A percentile compares a stretch with the other conserved stretches of the same genome.
Conservation (phyloP, 2,113 vertebrate species). For the Sisor rabdophorus region DNA sequence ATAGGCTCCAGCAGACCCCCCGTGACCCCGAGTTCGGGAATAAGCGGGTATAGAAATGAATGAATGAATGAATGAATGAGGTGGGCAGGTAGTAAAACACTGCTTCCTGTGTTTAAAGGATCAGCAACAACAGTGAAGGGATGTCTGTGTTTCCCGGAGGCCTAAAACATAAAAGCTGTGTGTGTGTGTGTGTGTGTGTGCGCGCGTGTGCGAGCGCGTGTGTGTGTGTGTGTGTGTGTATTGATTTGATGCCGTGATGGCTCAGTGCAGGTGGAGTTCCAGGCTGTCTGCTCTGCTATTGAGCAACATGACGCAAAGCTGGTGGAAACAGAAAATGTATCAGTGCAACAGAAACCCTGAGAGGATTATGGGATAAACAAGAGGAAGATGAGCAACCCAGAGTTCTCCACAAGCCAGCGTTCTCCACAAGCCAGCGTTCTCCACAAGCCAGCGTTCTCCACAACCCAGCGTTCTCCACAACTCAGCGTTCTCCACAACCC, state of each 20-base stretch:
- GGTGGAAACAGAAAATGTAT: conserved; percentile 54
- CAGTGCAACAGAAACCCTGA: conserved; percentile 52
- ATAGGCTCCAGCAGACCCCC: too few relatives aligned
- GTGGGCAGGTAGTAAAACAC: not conserved
- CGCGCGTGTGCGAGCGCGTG: too few relatives aligned
- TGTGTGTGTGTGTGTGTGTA: conserved; percentile 25
- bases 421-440: too few relatives aligned
- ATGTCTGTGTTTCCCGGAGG: conserved; percentile 26
- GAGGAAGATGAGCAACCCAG: conserved; percentile 47
- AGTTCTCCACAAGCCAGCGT: too few relatives aligned
- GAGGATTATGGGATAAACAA: conserved; percentile 57
- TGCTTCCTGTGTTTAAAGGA: not conserved
- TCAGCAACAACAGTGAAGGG: conserved; percentile 14
- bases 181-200: conserved; percentile 27
- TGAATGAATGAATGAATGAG: conserved; percentile 23
- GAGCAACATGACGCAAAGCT: conserved; percentile 52
- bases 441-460: too few relatives aligned
- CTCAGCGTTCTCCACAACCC: too few relatives aligned
- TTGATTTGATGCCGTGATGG: conserved; percentile 45
- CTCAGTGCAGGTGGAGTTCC: conserved; percentile 42
- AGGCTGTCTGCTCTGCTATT: conserved; percentile 42
- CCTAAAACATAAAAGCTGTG: conserved; percentile 18
- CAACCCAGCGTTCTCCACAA: too few relatives aligned
- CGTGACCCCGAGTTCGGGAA: too few relatives aligned
- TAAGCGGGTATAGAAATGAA: too few relatives aligned